These are phyloP conservation scores for Anoura caudifer DNA, from an alignment of 2,113 vertebrate species.

Conservation along the genomic window DNA sequence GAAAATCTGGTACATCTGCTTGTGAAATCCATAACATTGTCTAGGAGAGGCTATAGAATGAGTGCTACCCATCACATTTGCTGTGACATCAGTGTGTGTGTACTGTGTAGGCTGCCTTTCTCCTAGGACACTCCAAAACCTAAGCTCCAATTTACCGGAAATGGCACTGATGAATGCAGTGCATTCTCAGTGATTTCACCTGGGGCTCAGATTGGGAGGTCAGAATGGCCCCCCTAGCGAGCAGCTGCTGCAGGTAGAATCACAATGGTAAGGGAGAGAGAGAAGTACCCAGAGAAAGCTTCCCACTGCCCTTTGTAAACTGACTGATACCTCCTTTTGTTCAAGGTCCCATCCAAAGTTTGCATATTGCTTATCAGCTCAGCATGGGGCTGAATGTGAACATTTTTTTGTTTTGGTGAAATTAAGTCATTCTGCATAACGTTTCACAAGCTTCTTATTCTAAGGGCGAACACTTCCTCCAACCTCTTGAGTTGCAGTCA, in stretches of 20 bases:
- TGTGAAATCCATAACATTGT: not conserved
- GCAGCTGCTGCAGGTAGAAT: constrained; percentile 40
- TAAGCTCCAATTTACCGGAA: constrained; percentile 51
- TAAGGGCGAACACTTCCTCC: constrained; percentile 47
- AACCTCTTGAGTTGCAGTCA: not conserved
- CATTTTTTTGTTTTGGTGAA: constrained; percentile 45
- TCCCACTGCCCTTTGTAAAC: not conserved
- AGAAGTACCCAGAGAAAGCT: constrained; percentile 19
- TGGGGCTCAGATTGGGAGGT: constrained; percentile 41
- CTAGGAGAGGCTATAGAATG: not conserved
- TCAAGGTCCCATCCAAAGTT: constrained; percentile 47
- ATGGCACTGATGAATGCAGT: constrained; percentile 49
- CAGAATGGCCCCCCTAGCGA: not conserved
- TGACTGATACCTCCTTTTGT: not conserved
- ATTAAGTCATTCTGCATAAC: constrained; percentile 29
- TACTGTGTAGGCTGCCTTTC: constrained; percentile 3
- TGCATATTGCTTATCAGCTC: constrained; percentile 32
- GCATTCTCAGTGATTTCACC: constrained; percentile 24
- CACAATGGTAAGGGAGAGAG: not conserved
- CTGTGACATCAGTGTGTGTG: constrained; percentile 27
- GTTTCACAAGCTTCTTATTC: constrained; percentile 13
- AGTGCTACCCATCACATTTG: not conserved
- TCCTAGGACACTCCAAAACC: constrained; percentile 49
- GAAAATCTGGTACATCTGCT: constrained; percentile 4
- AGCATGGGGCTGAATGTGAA: not conserved